Conservation (phyloP, 2,113 vertebrate species). For the Ophiodon elongatus region DNA sequence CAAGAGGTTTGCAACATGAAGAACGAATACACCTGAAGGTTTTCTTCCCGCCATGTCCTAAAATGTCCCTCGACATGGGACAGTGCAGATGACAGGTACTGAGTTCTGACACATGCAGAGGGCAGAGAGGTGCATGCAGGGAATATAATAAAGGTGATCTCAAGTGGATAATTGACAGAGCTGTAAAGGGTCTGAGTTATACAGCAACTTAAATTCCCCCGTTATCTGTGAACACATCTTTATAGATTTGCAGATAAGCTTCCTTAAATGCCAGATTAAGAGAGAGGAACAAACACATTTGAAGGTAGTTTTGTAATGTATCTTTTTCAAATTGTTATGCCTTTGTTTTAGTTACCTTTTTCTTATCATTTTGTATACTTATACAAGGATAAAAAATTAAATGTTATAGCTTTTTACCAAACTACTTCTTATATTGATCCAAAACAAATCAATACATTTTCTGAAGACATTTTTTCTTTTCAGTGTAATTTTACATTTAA, state of each 20-base stretch:
- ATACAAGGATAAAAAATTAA: too few species aligned
- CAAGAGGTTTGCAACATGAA: constrained; percentile 55
- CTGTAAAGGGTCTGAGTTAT: constrained; percentile 42
- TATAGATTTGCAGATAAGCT: constrained; percentile 29
- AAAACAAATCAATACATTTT: background rate
- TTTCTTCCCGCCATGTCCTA: constrained; percentile 42
- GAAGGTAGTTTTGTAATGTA: background rate
- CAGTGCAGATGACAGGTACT: background rate
- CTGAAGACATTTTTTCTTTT: background rate
- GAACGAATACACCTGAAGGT: background rate
- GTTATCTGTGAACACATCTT: constrained; percentile 39
- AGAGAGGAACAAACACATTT: background rate
- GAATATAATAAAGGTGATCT: constrained; percentile 19
- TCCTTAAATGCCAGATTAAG: background rate
- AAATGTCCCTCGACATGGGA: background rate
- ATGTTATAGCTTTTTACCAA: background rate
- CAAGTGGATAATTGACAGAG: constrained; percentile 72
- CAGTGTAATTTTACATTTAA: too few species aligned
- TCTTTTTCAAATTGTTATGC: background rate
- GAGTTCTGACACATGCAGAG: background rate
- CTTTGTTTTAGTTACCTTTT: background rate
- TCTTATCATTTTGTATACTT: background rate
- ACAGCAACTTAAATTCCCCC: constrained; percentile 26
- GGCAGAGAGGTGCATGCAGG: background rate
- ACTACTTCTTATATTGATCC: background rate